These are phyloP conservation scores for Gastrophysa polygoni DNA, from an alignment of 2,888 invertebrate genomes.

Conservation along the genomic window DNA sequence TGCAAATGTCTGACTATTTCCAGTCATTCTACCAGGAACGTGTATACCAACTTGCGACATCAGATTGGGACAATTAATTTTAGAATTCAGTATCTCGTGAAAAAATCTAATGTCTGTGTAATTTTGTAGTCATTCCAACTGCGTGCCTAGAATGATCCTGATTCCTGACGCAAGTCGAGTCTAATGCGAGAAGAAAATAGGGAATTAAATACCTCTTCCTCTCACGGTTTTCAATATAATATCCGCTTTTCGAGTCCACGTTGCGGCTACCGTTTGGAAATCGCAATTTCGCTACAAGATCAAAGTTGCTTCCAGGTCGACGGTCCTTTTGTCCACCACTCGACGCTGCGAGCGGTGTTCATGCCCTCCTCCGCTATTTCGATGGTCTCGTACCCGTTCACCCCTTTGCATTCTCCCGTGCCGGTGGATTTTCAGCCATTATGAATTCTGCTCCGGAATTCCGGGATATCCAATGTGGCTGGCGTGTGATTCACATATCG, in stretches of 20 bases:
- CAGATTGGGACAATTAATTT: too few species aligned
- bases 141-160: background rate
- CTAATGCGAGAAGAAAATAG: background rate
- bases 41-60: too few species aligned
- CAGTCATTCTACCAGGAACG: too few species aligned
- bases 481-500: too few species aligned
- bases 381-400: slow-evolving; percentile 33
- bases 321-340: slow-evolving; percentile 53
- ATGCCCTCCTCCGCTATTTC: slow-evolving; percentile 19
- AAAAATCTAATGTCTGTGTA: too few species aligned
- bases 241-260: slow-evolving; percentile 51
- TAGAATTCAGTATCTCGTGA: too few species aligned
- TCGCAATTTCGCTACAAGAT: slow-evolving; percentile 58
- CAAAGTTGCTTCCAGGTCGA: slow-evolving; percentile 56
- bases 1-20: too few species aligned
- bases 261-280: slow-evolving; percentile 57
- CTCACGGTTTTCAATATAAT: slow-evolving; percentile 52
- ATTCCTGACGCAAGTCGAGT: too few species aligned
- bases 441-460: slow-evolving; percentile 24
- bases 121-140: background rate
- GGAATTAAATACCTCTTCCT: slow-evolving; percentile 15
- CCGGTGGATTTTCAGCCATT: slow-evolving; percentile 29
- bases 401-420: slow-evolving; percentile 45
- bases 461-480: background rate
- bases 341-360: slow-evolving; percentile 18